Evolutionary conservation across 2,888 invertebrate species (phyloP), one percentile per base, ranked within the genome.

Genomic region (Tillus elongatus): DNA sequence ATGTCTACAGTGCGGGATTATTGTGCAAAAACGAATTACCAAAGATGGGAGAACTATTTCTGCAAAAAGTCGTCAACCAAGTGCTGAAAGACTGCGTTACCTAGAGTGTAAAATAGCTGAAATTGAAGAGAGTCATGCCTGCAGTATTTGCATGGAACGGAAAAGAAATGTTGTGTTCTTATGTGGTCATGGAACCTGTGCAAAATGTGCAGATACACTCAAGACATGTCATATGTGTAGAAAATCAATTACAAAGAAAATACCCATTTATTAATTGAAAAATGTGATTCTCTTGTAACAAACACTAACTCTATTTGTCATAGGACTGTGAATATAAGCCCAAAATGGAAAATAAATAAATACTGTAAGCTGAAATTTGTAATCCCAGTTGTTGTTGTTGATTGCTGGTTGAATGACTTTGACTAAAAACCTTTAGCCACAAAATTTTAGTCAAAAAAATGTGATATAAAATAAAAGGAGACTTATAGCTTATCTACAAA

Each of bases 181-280:
- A n/a, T 90, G 90, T 55, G 90, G 90, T 2, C 90, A 90, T 55
- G 82, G 82, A 13, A 82, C 88, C 9, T 90, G 90, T 61, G 78
- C 80, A 35, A 75, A 76, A 48, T 90, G 90, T 59, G 82, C 88
- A 0, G 79, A 82, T 44, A 82, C 88, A 0, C 67, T 90, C 19
- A 78, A 79, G 55, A 82, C 77, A 12, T 90, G 89, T 66, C 89
- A 89, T 67, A 89, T 90, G 86, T 85, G 84, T 66, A 72, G 84
- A 30, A 79, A 81, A 61, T 74, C 78, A 9, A 84, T 85, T 52
- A 77, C 78, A 35, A 78, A 79, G 58, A 82, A 80, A 59, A 85
- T 85, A 52, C 66, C 66, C 38, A 62, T 66, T 47, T 67, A 66
- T 57, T 66, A 57, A 52, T n/a, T n/a, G n/a, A n/a, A n/a, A n/a